phyloP scores from a whole-genome alignment of 1,140 invertebrate species.

The Aphis craccivora region DNA sequence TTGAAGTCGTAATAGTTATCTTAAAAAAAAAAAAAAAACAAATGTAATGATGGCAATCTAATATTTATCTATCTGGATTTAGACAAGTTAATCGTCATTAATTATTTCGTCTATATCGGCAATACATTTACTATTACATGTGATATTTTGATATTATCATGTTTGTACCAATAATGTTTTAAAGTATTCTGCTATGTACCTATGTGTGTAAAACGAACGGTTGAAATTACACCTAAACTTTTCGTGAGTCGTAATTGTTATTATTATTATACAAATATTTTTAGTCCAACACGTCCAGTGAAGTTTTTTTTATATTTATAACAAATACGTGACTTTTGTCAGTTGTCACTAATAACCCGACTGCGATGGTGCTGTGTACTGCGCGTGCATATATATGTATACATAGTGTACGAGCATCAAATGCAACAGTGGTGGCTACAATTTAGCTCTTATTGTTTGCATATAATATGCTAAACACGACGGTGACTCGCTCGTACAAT shows the following conservation, averaged over 20 bases:
- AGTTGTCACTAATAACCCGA: not conserved
- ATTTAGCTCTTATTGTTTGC: slow-evolving; percentile 33
- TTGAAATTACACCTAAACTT: not conserved
- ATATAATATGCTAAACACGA: not conserved
- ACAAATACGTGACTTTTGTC: slow-evolving; percentile 11
- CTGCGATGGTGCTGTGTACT: not conserved
- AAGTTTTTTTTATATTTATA: not conserved
- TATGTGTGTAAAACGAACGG: not conserved
- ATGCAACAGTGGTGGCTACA: not conserved
- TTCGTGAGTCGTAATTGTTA: slow-evolving; percentile 1
- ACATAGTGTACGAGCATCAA: not conserved
- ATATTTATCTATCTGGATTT: not conserved
- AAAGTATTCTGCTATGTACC: not conserved
- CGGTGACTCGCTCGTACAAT: not conserved
- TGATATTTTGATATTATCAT: too few species aligned
- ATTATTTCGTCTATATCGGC: not conserved
- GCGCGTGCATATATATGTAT: not conserved
- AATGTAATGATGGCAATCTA: not conserved
- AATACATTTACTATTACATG: not conserved
- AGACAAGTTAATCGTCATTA: not conserved
- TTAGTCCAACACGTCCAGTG: not conserved
- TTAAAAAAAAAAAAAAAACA: not conserved
- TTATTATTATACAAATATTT: slow-evolving; percentile 24
- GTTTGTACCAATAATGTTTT: too few species aligned
- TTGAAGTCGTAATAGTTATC: not conserved